Conservation (phyloP, 2,797 vertebrate species). For the Melanotaenia nigrans region DNA sequence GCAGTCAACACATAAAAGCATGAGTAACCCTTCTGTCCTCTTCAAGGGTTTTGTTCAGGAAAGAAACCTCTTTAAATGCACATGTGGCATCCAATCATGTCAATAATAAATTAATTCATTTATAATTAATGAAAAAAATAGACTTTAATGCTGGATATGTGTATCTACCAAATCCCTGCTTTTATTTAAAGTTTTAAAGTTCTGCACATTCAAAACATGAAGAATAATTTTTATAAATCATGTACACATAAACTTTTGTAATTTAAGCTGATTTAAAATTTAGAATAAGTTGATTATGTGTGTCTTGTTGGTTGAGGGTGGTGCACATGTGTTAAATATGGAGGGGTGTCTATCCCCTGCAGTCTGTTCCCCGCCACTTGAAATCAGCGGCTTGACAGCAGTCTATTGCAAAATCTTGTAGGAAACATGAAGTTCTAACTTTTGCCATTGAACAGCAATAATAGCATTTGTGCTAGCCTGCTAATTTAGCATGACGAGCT, state of each 20-base stretch:
- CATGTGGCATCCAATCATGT: not conserved
- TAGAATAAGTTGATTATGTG: not conserved
- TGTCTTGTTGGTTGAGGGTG: not conserved
- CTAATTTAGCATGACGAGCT: constrained; percentile 59
- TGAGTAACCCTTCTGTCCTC: not conserved
- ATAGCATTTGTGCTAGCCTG: constrained; percentile 36
- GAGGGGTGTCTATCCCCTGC: not conserved
- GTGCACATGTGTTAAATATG: not conserved
- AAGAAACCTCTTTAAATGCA: not conserved
- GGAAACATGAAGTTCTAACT: not conserved
- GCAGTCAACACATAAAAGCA: not conserved
- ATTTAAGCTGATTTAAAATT: not conserved
- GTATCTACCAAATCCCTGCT: not conserved
- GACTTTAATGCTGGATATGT: not conserved
- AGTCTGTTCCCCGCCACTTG: not conserved
- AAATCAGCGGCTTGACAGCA: not conserved
- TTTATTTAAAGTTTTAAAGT: not conserved
- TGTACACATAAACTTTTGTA: not conserved
- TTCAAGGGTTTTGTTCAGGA: not conserved
- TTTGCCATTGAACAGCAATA: not conserved
- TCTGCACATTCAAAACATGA: not conserved
- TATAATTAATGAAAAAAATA: not conserved
- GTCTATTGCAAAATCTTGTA: constrained; percentile 3
- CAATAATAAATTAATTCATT: not conserved
- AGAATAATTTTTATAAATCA: not conserved